Evolutionary conservation across 1,140 invertebrate species (phyloP).

Genomic region (Drosophila sproati): DNA sequence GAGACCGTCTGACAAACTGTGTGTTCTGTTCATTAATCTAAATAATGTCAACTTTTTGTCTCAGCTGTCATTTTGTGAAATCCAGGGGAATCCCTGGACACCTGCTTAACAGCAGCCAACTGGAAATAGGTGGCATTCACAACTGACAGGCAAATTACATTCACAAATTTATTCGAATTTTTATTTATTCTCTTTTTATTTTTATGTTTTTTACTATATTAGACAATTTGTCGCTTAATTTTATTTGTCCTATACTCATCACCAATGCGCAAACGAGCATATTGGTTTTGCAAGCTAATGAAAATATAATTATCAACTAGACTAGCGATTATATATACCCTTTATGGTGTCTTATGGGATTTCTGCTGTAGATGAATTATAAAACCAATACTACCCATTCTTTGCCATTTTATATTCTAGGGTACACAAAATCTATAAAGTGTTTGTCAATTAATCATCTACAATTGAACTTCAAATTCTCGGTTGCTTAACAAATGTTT

Average conservation of each 20-base stretch:
- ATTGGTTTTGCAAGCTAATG: no score
- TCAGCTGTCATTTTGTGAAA: constrained; percentile 8
- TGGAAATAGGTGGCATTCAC: constrained; percentile 49
- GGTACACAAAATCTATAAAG: no score
- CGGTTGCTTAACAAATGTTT: no score
- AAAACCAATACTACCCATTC: no score
- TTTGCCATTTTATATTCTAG: no score
- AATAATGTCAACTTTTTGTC: constrained; percentile 58
- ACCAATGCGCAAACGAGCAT: no score
- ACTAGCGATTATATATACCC: no score
- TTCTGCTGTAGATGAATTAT: no score
- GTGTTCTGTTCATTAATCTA: constrained; percentile 55
- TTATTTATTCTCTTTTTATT: not conserved
- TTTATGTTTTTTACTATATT: not conserved
- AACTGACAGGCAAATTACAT: constrained; percentile 46
- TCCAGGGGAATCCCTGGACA: constrained; percentile 27
- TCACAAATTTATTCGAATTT: constrained; percentile 51
- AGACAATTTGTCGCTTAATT: constrained; percentile 6
- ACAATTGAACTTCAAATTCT: no score
- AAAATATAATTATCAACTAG: no score
- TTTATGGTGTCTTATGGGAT: no score
- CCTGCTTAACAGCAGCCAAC: constrained; percentile 29
- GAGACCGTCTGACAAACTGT: constrained; percentile 16
- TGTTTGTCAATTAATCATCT: no score
- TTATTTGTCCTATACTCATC: not conserved